Conservation (phyloP, 2,113 vertebrate species). For the Zapus hudsonius region DNA sequence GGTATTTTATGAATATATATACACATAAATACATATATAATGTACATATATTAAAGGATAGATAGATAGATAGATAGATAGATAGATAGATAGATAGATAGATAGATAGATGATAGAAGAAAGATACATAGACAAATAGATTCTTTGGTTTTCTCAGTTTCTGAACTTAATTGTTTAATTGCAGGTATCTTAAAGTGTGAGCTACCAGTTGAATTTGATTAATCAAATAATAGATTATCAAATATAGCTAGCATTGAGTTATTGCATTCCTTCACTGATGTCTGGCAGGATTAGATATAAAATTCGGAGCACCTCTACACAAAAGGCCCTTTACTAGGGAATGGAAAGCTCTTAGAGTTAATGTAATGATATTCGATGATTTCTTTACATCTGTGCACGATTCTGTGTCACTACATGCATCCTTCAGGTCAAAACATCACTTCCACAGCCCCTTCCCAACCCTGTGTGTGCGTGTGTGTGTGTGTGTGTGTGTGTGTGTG, state of each 20-base stretch:
- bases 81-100: no score
- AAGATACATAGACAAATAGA: no score
- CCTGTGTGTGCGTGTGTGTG: no score
- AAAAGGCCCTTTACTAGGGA: neutral
- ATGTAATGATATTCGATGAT: neutral
- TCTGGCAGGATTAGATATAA: neutral
- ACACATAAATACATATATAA: no score
- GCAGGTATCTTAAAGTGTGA: slow-evolving; percentile 23
- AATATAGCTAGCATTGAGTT: neutral
- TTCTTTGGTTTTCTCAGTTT: neutral
- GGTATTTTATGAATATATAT: no score
- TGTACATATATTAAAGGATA: no score
- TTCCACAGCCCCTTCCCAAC: neutral
- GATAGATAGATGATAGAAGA: no score
- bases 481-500: no score
- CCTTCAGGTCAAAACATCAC: neutral
- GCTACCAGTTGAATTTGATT: neutral
- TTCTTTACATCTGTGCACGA: neutral
- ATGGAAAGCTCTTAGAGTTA: neutral
- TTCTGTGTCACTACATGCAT: neutral
- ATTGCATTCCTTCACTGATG: neutral
- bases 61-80: no score
- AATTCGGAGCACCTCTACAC: neutral
- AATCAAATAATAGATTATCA: neutral
- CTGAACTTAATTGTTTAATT: neutral